Percentiles rank a stretch among this genome's conserved stretches.
Conservation (phyloP, 1,140 invertebrate genomes). For the Doryteuthis pealeii region DNA sequence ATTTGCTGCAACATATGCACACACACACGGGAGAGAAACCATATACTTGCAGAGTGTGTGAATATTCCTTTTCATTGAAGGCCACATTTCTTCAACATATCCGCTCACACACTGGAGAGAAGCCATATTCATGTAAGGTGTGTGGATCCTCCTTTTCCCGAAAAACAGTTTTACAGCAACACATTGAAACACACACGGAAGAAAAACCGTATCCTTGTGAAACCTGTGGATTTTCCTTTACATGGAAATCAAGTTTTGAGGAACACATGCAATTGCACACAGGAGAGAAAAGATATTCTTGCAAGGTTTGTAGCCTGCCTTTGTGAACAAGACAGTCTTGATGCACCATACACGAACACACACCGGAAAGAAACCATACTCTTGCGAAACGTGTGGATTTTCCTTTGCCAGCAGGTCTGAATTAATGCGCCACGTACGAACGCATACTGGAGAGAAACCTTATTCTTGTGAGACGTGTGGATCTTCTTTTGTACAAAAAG, state of each 20-base stretch:
- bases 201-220: background rate
- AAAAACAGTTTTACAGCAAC: background rate
- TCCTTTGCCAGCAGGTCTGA: background rate
- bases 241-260: background rate
- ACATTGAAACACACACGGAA: background rate
- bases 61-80: background rate
- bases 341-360: background rate
- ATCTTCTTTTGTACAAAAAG: background rate
- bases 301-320: background rate
- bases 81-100: background rate
- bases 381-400: background rate
- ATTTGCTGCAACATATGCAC: too few relatives aligned
- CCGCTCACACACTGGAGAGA: background rate
- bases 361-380: background rate
- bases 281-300: background rate
- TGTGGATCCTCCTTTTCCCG: background rate
- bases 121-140: background rate
- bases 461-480: background rate
- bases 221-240: background rate
- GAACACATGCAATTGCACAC: background rate
- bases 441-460: conserved; percentile 1
- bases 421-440: background rate
- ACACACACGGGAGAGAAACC: background rate
- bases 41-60: background rate
- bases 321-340: background rate